Evolutionary conservation across 2,888 invertebrate genomes (phyloP), one percentile per base, ranked within the genome.

Genomic region (Aphidius colemani): DNA sequence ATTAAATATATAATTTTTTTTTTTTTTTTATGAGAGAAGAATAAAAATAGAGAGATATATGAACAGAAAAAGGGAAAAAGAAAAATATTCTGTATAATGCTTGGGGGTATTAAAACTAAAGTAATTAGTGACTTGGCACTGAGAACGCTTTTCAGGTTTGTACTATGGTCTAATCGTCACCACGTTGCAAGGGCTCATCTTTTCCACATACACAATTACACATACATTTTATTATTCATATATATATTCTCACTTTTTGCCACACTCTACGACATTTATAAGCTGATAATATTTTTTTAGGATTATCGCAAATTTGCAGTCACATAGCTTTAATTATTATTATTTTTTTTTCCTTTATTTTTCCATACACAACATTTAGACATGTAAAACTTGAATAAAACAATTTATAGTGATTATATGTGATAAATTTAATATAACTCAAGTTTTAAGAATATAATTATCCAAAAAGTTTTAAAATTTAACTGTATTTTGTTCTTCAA

Each of bases 121-220:
- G 69, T 66, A 67, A 70, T 70, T 70, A 67, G 66, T 66, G 70
- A 67, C 67, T 69, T 69, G 65, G 70, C 70, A 70, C 64, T 65
- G 62, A 53, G 53, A 63, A 67, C 61, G 61, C 66, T 65, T 67
- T 65, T 61, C 67, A 48, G 61, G 50, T 45, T 60, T 58, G 61
- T 56, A 63, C 45, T 46, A 43, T 43, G 50, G 51, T 53, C 55
- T 59, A 50, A 62, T 59, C 59, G 46, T 67, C 62, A 59, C 48
- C 11, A 53, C 55, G 61, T 50, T 49, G 59, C 40, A 53, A 49
- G 62, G 46, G 49, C 65, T 61, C 61, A 67, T 67, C 63, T 53
- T 63, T 61, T 53, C 49, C 44, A n/a, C 5, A 30, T 30, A 30
- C 30, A 30, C 30, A 30, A 30, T 30, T 30, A 30, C 30, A 30